These are phyloP conservation scores for Rhogogaster chlorosoma DNA, from an alignment of 2,888 invertebrate species.

Conservation along the genomic window DNA sequence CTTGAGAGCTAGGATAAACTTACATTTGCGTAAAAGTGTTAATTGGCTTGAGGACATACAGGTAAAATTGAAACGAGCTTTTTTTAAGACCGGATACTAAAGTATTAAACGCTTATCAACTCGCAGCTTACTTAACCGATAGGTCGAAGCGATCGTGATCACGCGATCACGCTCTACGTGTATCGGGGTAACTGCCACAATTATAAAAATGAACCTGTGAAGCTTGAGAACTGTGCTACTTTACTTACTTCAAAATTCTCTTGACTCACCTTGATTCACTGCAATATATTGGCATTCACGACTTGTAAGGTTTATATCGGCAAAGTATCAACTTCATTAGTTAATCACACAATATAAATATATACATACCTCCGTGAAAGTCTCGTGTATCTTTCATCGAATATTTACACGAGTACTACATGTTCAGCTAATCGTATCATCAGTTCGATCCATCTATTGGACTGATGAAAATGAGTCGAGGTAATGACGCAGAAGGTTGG, in stretches of 20 bases:
- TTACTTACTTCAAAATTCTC: conserved; percentile 19
- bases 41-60: background rate
- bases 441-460: background rate
- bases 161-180: conserved; percentile 38
- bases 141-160: conserved; percentile 14
- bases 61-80: background rate
- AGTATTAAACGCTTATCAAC: conserved; percentile 30
- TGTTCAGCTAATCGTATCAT: background rate
- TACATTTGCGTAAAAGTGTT: background rate
- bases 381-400: background rate
- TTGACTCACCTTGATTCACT: background rate
- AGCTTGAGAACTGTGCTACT: conserved; percentile 19
- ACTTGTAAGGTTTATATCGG: background rate
- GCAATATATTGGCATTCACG: conserved; percentile 4
- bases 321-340: background rate
- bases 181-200: conserved; percentile 20
- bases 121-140: conserved; percentile 24
- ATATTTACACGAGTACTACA: background rate
- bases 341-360: background rate
- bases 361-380: background rate
- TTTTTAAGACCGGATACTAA: conserved; percentile 12
- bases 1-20: background rate
- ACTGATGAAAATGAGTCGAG: background rate
- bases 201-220: conserved; percentile 21
- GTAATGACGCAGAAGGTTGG: background rate